Evolutionary conservation across 2,797 vertebrate genomes (phyloP).

Genomic region (Pseudochaenichthys georgianus): DNA sequence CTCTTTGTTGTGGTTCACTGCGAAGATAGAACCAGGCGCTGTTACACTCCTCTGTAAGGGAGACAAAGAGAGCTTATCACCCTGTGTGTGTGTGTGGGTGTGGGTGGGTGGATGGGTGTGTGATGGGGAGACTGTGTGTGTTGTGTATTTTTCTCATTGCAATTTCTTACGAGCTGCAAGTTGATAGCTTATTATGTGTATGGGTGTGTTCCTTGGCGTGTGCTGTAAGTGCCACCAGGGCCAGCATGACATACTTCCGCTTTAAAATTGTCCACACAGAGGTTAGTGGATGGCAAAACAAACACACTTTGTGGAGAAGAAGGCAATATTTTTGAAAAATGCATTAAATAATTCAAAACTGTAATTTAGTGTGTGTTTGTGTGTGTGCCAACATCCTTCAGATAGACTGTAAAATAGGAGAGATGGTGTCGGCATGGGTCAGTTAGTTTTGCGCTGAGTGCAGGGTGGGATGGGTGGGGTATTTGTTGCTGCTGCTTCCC

Average conservation of each 20-base stretch:
- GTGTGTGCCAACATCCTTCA: conserved; percentile 54
- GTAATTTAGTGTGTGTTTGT: no score
- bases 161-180: no score
- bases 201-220: background rate
- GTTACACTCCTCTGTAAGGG: conserved; percentile 69
- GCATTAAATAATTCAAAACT: conserved; percentile 3
- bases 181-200: no score
- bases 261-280: conserved; percentile 18
- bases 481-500: conserved; percentile 63
- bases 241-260: conserved; percentile 52
- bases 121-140: background rate
- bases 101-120: background rate
- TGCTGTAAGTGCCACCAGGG: conserved; percentile 14
- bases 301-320: background rate
- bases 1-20: conserved; percentile 77
- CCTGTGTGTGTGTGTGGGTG: conserved; percentile 11
- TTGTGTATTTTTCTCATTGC: no score
- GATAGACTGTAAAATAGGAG: background rate
- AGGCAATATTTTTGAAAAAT: background rate
- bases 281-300: background rate
- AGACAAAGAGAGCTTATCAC: conserved; percentile 75
- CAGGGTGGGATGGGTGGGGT: conserved; percentile 48
- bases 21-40: conserved; percentile 74
- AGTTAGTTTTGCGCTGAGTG: conserved; percentile 24
- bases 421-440: conserved; percentile 33